Evolutionary conservation across 2,113 vertebrate species (phyloP), one percentile per base, ranked within the genome.

Genomic region (Nycticorax nycticorax): DNA sequence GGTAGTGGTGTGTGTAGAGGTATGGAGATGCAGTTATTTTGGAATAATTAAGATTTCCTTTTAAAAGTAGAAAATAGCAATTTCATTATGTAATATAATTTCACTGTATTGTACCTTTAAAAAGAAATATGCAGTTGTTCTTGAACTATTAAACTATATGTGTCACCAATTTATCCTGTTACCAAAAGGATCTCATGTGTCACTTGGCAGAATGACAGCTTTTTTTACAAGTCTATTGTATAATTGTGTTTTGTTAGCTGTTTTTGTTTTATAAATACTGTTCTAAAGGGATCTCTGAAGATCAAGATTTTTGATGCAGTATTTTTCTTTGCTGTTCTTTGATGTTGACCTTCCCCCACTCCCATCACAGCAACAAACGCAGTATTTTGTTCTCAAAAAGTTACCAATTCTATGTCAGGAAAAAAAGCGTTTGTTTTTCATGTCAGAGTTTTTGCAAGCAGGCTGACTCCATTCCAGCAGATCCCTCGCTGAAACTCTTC

Each of bases 201-300:
- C 72, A 69, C 77, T 97, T 97, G 96, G 97, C 96, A 94, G 78
- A 89, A 78, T 83, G 93, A 96, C 94, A 95, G 77, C 16, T 82
- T 89, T 93, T 88, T 95, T 87, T 37, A 39, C 41, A 71, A 77
- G 32, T 64, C 91, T 75, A 89, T 95, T 95, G 95, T 95, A 96
- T 95, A 96, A 97, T 95, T 91, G 20, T 97, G 91, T 96, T 97
- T 97, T 97, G 87, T 95, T 96, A 97, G 96, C 96, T 96, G 96
- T 88, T 97, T 96, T 96, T 97, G 91, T 95, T 97, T 96, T 91
- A 96, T 91, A 97, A 97, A 97, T 96, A 96, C 67, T 68, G 33
- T 91, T 72, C 86, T 72, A 33, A 95, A 88, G 32, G 73, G 55
- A 96, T 96, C 75, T 93, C 89, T 95, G 74, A 95, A 97, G 94